A percentile compares a stretch with the other conserved stretches of the same genome.
These are phyloP conservation scores for Gouania willdenowi DNA, from an alignment of 2,797 vertebrate genomes.

Conservation along the genomic window DNA sequence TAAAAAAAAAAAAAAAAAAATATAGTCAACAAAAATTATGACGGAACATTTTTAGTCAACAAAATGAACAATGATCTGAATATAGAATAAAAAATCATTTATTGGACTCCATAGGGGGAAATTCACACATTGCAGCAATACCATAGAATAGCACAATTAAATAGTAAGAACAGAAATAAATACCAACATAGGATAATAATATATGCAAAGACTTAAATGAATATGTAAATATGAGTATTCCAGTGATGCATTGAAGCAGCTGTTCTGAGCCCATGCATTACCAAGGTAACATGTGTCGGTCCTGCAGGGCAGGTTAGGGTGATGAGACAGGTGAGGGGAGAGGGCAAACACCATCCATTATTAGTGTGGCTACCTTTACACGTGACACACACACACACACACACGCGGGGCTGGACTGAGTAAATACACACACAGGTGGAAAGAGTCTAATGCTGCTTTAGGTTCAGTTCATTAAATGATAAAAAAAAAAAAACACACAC, in stretches of 20 bases:
- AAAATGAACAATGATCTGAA: too few relatives aligned
- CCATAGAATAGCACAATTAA: too few relatives aligned
- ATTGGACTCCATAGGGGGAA: too few relatives aligned
- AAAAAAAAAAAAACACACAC: neutral
- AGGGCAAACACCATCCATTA: constrained; percentile 42
- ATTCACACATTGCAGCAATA: too few relatives aligned
- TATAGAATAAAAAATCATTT: too few relatives aligned
- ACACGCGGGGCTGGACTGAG: too few relatives aligned
- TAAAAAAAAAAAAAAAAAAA: too few relatives aligned
- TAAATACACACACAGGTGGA: neutral
- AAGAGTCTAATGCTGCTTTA: too few relatives aligned
- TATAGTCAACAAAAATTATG: too few relatives aligned
- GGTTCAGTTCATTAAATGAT: neutral
- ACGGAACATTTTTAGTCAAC: too few relatives aligned
- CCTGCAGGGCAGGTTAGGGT: constrained; percentile 62
- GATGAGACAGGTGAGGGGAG: constrained; percentile 66
- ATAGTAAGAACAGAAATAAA: too few relatives aligned
- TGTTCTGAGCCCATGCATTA: constrained; percentile 55
- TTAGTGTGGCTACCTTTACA: constrained; percentile 41
- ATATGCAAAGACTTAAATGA: constrained; percentile 62
- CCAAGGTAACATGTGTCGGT: constrained; percentile 71
- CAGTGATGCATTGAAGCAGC: constrained; percentile 49
- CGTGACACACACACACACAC: constrained; percentile 14
- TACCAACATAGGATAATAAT: too few relatives aligned
- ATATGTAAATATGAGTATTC: constrained; percentile 71